phyloP scores from a whole-genome alignment of 1,140 invertebrate genomes.

The Diachasma alloeum region DNA sequence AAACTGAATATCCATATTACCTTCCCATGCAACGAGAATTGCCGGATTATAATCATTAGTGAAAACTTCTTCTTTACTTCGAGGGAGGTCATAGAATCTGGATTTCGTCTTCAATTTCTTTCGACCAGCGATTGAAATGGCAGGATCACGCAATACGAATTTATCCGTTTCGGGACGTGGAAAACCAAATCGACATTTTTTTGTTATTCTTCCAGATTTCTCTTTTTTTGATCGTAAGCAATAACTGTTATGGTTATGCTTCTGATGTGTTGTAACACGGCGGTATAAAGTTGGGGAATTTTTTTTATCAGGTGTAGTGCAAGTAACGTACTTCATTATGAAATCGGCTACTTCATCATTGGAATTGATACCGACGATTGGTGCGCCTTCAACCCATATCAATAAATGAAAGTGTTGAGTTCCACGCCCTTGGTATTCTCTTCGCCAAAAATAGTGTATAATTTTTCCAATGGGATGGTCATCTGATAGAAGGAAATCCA shows the following conservation, averaged over 20 bases:
- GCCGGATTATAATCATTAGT: slow-evolving; percentile 37
- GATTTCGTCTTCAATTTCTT: slow-evolving; percentile 39
- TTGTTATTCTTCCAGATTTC: background rate
- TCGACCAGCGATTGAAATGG: slow-evolving; percentile 40
- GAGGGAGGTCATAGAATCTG: slow-evolving; percentile 47
- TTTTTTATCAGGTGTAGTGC: background rate
- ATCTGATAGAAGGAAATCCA: no score
- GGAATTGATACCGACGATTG: no score
- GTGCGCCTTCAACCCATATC: no score
- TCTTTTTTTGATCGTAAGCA: background rate
- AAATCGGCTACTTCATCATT: no score
- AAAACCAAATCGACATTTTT: slow-evolving; percentile 43
- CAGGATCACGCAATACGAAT: no score
- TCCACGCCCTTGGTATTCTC: no score
- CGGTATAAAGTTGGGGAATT: background rate
- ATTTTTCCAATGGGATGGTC: no score
- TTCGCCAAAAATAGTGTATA: no score
- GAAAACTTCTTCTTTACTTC: slow-evolving; percentile 33
- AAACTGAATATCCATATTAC: no score
- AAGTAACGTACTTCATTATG: background rate
- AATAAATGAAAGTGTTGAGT: no score
- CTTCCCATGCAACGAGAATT: slow-evolving; percentile 34
- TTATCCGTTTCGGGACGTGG: slow-evolving; percentile 34
- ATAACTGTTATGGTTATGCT: slow-evolving; percentile 8
- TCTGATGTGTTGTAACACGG: no score